Evolutionary conservation across 2,888 invertebrate species (phyloP), one percentile per base, ranked within the genome.

Genomic region (Habroteleia sp.): DNA sequence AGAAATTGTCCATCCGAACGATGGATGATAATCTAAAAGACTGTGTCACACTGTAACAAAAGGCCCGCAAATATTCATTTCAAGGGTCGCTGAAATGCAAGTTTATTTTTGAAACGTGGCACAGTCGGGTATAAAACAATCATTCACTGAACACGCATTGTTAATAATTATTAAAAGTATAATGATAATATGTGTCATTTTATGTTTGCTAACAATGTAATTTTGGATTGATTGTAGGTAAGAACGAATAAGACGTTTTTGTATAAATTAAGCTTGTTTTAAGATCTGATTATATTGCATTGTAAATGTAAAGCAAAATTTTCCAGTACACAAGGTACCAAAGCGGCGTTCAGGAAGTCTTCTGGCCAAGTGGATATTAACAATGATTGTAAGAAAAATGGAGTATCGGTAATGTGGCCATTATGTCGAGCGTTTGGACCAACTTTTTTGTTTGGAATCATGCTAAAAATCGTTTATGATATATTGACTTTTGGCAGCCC

Each of bases 401-500:
- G 92, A 48, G 95, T 96, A 0, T 97, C 96, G 0, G 93, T 99
- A 79, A 89, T 97, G 83, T 93, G 94, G 23, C 94, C 96, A 0
- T 90, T 99, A 41, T 92, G 95, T 79, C 93, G 94, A 85, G 95
- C 97, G 52, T 80, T 79, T 69, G 96, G 97, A 41, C 92, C 93
- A 0, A 94, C 95, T 58, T 97, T 97, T 85, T 73, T 97, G 0
- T 93, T 96, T 81, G 97, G 97, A n/a, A 91, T 96, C 0, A 87
- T 93, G 50, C 90, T 97, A 76, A 98, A 98, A 89, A 87, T 97
- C 0, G 83, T 93, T 27, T 95, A 96, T 83, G 98, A 97, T 89
- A 76, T 94, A 8, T 88, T 98, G 54, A 95, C 95, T 77, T 99
- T 99, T 89, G 91, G 95, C 33, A 96, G 96, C 80, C 99, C 99